Base-by-base conservation (phyloP, 2,797 vertebrate species). In the Epinephelus coioides region DNA sequence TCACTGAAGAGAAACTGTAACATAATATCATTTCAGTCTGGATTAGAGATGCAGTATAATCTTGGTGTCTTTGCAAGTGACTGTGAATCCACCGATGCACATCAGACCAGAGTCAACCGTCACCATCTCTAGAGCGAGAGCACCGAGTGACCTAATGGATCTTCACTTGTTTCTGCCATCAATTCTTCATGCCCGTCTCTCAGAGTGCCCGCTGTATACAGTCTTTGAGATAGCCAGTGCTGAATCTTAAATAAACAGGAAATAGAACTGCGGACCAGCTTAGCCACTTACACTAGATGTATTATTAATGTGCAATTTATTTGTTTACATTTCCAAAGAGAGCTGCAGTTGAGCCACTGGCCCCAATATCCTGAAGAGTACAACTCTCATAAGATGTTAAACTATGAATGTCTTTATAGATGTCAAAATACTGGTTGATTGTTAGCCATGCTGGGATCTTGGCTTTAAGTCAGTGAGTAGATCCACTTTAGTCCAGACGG, bases 301-400 rank as follows among this genome's bases (percentile, higher is more conserved):
- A 82, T 82, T 69, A 85, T 74, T 74, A 53, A 72, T 73, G 43
- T 66, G 38, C 5, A 64, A 50, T 53, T 71, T 68, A 63, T 71
- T 79, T 72, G 30, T 81, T 81, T 17, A 47, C 46, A 53, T 81
- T 72, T 73, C 17, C n/a, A 61, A 73, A 56, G 11, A 60, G n/a
- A 55, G 61, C 49, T 63, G 38, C 2, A 3, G 47, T 68, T 71
- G 72, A 79, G 63, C 54, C 47, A 6, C 21, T 43, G 65, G 49
- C 17, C 34, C 27, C 51, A 18, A 19, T 25, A 10, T 18, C n/a
- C 19, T 10, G 12, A 25, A 34, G 12, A 53, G 18, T 27, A 11
- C 0, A 6, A 40, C 40, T 67, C 17, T 54, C 21, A 14, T 19
- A n/a, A 49, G 40, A 59, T 66, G 34, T 34, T 34, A 2, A 34